Conservation (phyloP, 2,797 vertebrate genomes). For the Ctenopoma kingsleyae region DNA sequence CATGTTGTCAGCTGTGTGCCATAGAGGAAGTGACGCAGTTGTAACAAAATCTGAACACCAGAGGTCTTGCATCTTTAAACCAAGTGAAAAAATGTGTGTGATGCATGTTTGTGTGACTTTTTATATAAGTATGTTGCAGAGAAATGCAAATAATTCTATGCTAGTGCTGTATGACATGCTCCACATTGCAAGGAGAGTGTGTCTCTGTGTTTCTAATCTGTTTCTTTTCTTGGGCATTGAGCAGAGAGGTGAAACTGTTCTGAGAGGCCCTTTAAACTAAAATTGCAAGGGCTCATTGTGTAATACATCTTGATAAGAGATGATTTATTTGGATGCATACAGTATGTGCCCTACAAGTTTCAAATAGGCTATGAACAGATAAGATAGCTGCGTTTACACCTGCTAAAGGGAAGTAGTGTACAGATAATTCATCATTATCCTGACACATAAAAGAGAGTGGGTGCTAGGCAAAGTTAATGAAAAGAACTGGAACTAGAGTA, state of each 20-base stretch:
- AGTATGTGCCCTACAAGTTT: conserved; percentile 68
- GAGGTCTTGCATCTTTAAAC: too few species aligned
- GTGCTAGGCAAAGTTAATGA: conserved; percentile 28
- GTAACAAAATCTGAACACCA: too few species aligned
- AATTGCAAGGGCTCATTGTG: conserved; percentile 53
- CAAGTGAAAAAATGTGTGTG: too few species aligned
- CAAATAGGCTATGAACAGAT: conserved; percentile 71
- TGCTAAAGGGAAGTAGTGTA: conserved; percentile 59
- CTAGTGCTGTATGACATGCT: conserved; percentile 8
- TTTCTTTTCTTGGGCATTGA: conserved; percentile 24
- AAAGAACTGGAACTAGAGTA: conserved; percentile 8
- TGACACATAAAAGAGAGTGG: conserved; percentile 43
- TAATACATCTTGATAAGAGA: conserved; percentile 74
- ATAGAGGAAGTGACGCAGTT: too few species aligned
- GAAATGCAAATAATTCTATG: conserved; percentile 9
- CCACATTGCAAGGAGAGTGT: conserved; percentile 5
- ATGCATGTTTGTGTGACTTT: conserved; percentile 7
- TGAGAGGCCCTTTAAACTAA: conserved; percentile 46
- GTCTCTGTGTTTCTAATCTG: conserved; percentile 32
- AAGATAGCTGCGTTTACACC: conserved; percentile 75
- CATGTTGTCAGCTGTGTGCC: too few species aligned
- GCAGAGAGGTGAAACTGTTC: conserved; percentile 49
- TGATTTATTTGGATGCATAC: conserved; percentile 79
- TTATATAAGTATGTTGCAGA: conserved; percentile 1
- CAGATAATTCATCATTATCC: conserved; percentile 77